A percentile compares a stretch with the other conserved stretches of the same genome.
phyloP scores from a whole-genome alignment of 2,113 vertebrate genomes.

The Cardinalis cardinalis region DNA sequence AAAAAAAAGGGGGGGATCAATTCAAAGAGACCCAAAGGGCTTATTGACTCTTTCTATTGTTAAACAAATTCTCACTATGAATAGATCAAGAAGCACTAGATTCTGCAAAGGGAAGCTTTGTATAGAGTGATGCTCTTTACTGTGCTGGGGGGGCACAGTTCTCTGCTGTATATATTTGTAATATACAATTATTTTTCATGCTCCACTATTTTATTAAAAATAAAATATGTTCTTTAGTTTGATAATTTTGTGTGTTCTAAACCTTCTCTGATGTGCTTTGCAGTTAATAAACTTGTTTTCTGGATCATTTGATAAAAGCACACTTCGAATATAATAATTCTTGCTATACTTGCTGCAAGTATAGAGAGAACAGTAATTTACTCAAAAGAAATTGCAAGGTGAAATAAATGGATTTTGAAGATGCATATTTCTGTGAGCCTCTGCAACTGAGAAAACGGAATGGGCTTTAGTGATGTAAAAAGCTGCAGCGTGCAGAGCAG shows the following conservation, averaged over 20 bases:
- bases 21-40: conserved; percentile 76
- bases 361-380: neutral
- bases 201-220: conserved; percentile 90
- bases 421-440: neutral
- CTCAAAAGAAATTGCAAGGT: neutral
- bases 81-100: conserved; percentile 84
- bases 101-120: conserved; percentile 76
- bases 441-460: neutral
- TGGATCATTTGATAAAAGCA: conserved; percentile 1
- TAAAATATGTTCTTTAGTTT: conserved; percentile 86
- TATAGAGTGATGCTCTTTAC: conserved; percentile 71
- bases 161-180: conserved; percentile 84
- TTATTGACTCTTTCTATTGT: conserved; percentile 85
- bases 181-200: conserved; percentile 78
- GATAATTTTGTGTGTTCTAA: conserved; percentile 48
- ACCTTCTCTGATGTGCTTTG: conserved; percentile 15
- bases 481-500: neutral
- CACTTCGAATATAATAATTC: neutral
- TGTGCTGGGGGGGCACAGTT: conserved; percentile 30
- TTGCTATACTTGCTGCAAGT: neutral
- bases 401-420: neutral
- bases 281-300: conserved; percentile 32
- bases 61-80: conserved; percentile 83
- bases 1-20: conserved; percentile 63
- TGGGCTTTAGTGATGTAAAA: conserved; percentile 5